These are phyloP conservation scores for Scalopus aquaticus DNA, from an alignment of 2,113 vertebrate species.

Conservation along the genomic window DNA sequence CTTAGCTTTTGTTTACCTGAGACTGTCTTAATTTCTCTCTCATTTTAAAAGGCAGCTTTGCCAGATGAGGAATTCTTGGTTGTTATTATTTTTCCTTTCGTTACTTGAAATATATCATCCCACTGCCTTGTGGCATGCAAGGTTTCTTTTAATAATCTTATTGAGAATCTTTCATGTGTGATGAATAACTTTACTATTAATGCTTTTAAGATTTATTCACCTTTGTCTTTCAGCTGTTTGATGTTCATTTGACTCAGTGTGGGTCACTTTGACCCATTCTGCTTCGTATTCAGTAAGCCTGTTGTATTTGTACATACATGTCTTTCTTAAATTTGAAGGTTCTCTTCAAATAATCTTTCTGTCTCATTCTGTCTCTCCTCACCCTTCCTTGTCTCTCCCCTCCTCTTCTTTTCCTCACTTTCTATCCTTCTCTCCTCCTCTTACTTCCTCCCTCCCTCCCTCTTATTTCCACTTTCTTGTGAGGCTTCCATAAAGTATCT, in stretches of 20 bases:
- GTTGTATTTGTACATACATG: neutral
- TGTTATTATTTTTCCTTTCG: neutral
- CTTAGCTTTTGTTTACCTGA: neutral
- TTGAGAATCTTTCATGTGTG: neutral
- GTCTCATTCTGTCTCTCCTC: too few relatives aligned
- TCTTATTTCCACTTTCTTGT: neutral
- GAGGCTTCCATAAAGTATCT: neutral
- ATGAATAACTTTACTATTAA: neutral
- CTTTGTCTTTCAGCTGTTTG: neutral
- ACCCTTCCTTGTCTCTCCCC: too few relatives aligned
- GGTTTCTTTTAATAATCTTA: neutral
- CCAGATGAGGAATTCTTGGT: neutral
- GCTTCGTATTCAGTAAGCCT: neutral
- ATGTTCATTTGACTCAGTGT: too few relatives aligned
- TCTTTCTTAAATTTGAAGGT: neutral
- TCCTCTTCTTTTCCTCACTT: too few relatives aligned
- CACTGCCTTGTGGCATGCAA: neutral
- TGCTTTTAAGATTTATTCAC: too few relatives aligned
- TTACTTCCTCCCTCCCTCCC: neutral
- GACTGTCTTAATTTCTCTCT: neutral
- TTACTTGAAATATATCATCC: neutral
- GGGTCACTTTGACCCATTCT: neutral
- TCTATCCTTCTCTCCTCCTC: too few relatives aligned
- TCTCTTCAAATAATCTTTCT: neutral
- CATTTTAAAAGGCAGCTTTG: too few relatives aligned